Evolutionary conservation across 2,888 invertebrate species (phyloP), one percentile per base, ranked within the genome.

Genomic region (Parascotia fuliginaria): DNA sequence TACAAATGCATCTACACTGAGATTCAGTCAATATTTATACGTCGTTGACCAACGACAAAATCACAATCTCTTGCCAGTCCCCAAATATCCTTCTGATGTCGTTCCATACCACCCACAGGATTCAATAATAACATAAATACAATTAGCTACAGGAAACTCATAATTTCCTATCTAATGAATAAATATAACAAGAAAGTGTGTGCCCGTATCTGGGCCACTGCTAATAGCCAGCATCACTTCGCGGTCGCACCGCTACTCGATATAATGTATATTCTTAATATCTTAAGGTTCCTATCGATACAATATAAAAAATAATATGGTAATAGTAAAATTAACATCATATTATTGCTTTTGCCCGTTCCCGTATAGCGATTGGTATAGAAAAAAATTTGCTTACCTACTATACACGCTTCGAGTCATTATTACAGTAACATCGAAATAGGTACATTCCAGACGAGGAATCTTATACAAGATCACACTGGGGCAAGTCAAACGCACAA

Each of bases 271-370:
- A 85, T 78, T 77, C 84, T 87, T 86, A 86, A 85, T 86, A 89
- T 83, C 84, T 88, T 87, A 88, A 85, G 77, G 79, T 77, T 81
- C 85, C 83, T 89, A 90, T 85, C 84, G 88, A 87, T 90, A 89
- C 79, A 87, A 89, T 89, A 89, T 89, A 89, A 89, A 89, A 90
- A 92, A 91, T 91, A 91, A 92, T 91, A 92, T 92, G 92, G 92
- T 92, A 92, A 92, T 91, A 86, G 90, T 91, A 85, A 89, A 91
- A 92, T 89, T 91, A 92, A 92, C 89, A 87, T 92, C 89, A 91
- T 92, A 92, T 92, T 92, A 92, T 92, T 92, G 92, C 92, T 92
- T 92, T 89, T 90, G 92, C 92, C 92, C 92, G 92, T 91, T 92
- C 92, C 92, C 92, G 92, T 92, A 92, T 90, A 92, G 92, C 91